phyloP scores from a whole-genome alignment of 1,140 invertebrate genomes.

The Temnothorax curvispinosus region DNA sequence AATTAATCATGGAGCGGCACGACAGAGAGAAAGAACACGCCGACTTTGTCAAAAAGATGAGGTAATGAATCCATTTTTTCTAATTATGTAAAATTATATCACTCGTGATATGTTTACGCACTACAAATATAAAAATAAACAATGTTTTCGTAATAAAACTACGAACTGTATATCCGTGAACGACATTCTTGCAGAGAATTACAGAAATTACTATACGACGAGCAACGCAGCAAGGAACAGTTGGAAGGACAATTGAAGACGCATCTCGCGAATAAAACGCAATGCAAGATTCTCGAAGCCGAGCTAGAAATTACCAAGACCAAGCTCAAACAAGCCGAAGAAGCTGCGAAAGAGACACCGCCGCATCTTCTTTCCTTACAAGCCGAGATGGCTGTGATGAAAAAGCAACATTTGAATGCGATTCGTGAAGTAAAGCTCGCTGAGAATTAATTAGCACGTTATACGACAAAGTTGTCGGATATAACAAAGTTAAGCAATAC shows the following conservation, averaged over 20 bases:
- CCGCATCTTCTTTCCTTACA: constrained; percentile 89
- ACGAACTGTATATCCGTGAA: not conserved
- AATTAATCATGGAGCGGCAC: constrained; percentile 90
- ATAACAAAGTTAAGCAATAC: constrained; percentile 49
- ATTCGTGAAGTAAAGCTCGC: constrained; percentile 87
- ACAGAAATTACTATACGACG: constrained; percentile 88
- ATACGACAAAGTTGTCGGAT: not conserved
- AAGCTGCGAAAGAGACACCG: constrained; percentile 87
- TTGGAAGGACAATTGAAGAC: constrained; percentile 87
- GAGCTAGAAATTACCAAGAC: constrained; percentile 89
- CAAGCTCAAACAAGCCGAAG: constrained; percentile 88
- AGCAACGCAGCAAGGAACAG: constrained; percentile 88
- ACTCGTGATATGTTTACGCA: not conserved
- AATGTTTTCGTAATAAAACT: constrained; percentile 3
- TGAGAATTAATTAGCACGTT: constrained; percentile 12
- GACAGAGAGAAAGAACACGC: constrained; percentile 92
- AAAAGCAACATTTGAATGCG: constrained; percentile 89
- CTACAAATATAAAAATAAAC: not conserved
- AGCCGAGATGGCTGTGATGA: constrained; percentile 90
- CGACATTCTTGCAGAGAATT: constrained; percentile 85
- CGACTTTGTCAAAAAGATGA: constrained; percentile 90
- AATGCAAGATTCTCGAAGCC: constrained; percentile 87
- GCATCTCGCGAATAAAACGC: constrained; percentile 85
- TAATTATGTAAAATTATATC: constrained; percentile 2
- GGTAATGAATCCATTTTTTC: constrained; percentile 71